phyloP scores from a whole-genome alignment of 2,888 invertebrate species.

The Nemoura dubitans region DNA sequence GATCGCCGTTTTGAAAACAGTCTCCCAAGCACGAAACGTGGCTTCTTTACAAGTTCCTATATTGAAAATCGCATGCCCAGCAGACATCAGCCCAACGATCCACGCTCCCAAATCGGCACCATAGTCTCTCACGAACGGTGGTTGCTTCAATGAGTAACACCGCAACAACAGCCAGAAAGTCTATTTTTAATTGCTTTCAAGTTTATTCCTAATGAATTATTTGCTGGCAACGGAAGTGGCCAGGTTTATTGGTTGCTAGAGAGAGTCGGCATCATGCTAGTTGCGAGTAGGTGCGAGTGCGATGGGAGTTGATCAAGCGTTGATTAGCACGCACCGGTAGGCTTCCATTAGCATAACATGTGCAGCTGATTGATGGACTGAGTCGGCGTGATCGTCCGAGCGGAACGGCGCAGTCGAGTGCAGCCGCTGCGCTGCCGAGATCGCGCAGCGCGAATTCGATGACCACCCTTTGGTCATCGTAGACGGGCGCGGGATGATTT shows the following conservation, averaged over 20 bases:
- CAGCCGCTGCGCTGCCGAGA: conserved; percentile 1
- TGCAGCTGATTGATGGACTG: conserved; percentile 14
- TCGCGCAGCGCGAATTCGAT: not conserved
- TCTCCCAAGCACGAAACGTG: no score
- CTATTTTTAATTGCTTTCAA: conserved; percentile 12
- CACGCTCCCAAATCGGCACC: not conserved
- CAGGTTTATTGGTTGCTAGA: not conserved
- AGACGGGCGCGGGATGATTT: no score
- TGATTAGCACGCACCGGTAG: conserved; percentile 47
- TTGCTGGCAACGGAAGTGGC: not conserved
- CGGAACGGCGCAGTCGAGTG: no score
- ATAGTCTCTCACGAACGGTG: not conserved
- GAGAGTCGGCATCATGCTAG: not conserved
- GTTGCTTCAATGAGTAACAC: not conserved
- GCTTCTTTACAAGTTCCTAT: no score
- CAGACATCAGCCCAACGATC: not conserved
- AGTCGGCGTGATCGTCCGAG: not conserved
- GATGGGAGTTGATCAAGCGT: conserved; percentile 41
- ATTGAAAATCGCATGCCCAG: not conserved
- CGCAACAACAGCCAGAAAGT: not conserved
- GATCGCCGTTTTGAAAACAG: no score
- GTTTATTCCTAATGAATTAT: conserved; percentile 12
- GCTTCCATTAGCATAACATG: conserved; percentile 45
- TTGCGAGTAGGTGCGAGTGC: not conserved
- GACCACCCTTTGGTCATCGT: not conserved